Evolutionary conservation across 2,113 vertebrate genomes (phyloP).

Genomic region (Anarrhichthys ocellatus): DNA sequence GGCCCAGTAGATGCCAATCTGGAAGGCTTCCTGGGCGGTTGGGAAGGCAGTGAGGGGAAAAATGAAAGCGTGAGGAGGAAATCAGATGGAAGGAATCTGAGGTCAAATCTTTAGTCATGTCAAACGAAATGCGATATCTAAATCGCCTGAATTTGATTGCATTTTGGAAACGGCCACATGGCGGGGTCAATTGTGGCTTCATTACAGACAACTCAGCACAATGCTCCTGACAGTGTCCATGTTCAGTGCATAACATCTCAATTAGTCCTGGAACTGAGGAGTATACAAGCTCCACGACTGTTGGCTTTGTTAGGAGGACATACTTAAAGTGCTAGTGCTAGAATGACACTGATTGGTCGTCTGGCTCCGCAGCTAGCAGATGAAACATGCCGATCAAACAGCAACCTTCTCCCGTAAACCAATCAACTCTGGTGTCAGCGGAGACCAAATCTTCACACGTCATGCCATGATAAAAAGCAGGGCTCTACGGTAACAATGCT

Average conservation of each 20-base stretch:
- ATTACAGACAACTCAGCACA: constrained; percentile 10
- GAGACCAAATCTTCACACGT: constrained; percentile 15
- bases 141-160: constrained; percentile 33
- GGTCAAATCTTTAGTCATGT: constrained; percentile 2
- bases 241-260: constrained; percentile 24
- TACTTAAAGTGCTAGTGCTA: constrained; percentile 28
- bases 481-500: constrained; percentile 68
- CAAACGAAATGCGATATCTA: constrained; percentile 12
- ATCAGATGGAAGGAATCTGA: constrained; percentile 4
- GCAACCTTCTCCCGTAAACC: constrained; percentile 38
- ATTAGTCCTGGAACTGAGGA: constrained; percentile 29
- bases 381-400: constrained; percentile 47
- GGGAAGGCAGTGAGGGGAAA: constrained; percentile 50
- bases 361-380: constrained; percentile 27
- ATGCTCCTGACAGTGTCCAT: constrained; percentile 17
- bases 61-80: constrained; percentile 31
- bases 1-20: constrained; percentile 98
- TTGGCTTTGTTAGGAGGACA: constrained; percentile 23
- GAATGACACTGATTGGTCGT: constrained; percentile 44
- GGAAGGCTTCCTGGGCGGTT: constrained; percentile 93
- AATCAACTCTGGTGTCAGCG: constrained; percentile 16
- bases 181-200: constrained; percentile 21
- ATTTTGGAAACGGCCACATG: constrained; percentile 37
- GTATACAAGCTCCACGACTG: constrained; percentile 4
- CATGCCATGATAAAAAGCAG: constrained; percentile 54